These are phyloP conservation scores for Acropternis orthonyx DNA, from an alignment of 2,797 vertebrate genomes.

Conservation along the genomic window DNA sequence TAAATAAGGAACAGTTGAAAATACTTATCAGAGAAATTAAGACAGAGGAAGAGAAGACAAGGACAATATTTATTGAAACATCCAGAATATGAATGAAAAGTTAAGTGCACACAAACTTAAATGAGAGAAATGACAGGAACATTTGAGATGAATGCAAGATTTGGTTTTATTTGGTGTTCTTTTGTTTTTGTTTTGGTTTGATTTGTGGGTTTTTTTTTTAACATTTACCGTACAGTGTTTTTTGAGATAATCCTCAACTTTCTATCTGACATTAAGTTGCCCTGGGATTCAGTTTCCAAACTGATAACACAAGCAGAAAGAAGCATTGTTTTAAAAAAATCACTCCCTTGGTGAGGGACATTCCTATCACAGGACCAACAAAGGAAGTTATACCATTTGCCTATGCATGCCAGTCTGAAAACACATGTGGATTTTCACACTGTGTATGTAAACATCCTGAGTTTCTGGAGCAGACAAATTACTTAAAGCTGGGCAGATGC, in stretches of 20 bases:
- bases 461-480: neutral
- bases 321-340: neutral
- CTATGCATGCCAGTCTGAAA: neutral
- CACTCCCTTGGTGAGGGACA: neutral
- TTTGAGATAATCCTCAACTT: neutral
- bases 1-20: slow-evolving; percentile 1
- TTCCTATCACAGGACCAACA: neutral
- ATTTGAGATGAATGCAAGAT: neutral
- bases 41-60: neutral
- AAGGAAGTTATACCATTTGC: neutral
- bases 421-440: neutral
- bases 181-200: too few relatives aligned
- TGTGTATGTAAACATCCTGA: neutral
- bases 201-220: neutral
- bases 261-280: neutral
- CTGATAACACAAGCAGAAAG: neutral
- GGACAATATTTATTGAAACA: neutral
- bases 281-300: neutral
- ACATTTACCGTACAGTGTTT: neutral
- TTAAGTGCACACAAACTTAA: neutral
- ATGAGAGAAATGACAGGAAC: neutral
- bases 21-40: neutral
- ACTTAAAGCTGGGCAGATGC: neutral
- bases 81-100: neutral
- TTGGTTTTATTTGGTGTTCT: too few relatives aligned